A percentile compares a stretch with the other conserved stretches of the same genome.
phyloP scores from a whole-genome alignment of 2,113 vertebrate species.

The Semnopithecus entellus region DNA sequence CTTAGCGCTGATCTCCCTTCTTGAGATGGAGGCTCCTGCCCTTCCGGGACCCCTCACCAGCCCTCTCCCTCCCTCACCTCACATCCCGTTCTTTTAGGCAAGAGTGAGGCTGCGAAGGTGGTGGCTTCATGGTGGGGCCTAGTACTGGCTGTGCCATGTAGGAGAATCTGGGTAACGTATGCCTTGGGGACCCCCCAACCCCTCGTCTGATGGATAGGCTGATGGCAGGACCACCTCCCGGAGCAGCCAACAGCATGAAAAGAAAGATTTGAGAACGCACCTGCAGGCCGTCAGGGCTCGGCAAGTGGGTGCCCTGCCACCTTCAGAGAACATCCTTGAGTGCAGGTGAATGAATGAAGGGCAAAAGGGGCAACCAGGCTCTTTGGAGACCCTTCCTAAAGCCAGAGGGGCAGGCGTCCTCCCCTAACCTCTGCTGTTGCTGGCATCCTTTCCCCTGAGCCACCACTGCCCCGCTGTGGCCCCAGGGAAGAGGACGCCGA shows the following conservation, averaged over 20 bases:
- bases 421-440: background rate
- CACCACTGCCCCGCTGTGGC: background rate
- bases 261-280: background rate
- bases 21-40: background rate
- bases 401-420: background rate
- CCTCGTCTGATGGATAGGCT: background rate
- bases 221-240: fast-evolving
- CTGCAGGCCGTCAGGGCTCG: fast-evolving
- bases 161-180: background rate
- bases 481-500: background rate
- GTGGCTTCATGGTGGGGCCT: background rate
- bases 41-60: background rate
- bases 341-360: background rate
- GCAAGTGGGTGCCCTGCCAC: background rate
- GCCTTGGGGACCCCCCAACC: background rate
- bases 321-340: background rate
- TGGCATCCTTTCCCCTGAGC: background rate
- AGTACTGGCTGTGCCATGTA: background rate
- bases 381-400: background rate
- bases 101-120: background rate
- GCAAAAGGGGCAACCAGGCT: background rate
- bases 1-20: fast-evolving
- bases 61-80: background rate
- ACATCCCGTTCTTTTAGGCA: background rate
- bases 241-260: background rate